These are phyloP conservation scores for Mohoua ochrocephala DNA, from an alignment of 2,113 vertebrate species.

Conservation along the genomic window DNA sequence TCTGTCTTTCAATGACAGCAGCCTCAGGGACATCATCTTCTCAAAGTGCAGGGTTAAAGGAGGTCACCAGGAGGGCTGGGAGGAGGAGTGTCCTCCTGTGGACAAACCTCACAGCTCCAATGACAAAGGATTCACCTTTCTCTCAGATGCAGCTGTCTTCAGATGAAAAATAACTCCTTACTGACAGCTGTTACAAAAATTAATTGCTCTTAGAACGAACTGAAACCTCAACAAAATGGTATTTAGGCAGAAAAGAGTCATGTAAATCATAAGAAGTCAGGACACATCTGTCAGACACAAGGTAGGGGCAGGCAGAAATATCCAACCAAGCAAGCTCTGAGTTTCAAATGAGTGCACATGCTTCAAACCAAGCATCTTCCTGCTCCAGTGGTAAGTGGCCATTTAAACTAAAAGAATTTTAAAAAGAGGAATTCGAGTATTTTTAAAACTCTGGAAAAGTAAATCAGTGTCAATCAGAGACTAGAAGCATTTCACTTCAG, in stretches of 20 bases:
- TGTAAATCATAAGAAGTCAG: not conserved
- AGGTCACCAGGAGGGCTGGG: not conserved
- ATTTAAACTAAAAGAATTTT: not conserved
- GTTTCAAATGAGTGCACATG: not conserved
- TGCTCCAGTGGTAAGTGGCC: not conserved
- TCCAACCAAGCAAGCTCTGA: not conserved
- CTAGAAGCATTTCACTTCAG: not conserved
- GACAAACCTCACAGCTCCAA: not conserved
- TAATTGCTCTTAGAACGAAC: not conserved
- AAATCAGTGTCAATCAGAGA: not conserved
- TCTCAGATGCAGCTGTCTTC: not conserved
- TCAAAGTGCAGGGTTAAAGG: not conserved
- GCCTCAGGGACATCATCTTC: not conserved
- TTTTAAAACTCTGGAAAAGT: not conserved
- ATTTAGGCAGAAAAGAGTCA: not conserved
- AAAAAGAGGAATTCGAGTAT: not conserved
- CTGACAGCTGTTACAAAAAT: not conserved
- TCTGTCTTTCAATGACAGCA: not conserved
- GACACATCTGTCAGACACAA: not conserved
- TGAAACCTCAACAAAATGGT: not conserved
- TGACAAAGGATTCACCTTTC: not conserved
- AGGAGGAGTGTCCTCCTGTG: not conserved
- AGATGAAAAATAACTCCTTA: not conserved
- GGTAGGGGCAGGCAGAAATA: not conserved
- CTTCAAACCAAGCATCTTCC: not conserved